phyloP scores from a whole-genome alignment of 92 coral and sea anemone species.

The Ricordea florida region DNA sequence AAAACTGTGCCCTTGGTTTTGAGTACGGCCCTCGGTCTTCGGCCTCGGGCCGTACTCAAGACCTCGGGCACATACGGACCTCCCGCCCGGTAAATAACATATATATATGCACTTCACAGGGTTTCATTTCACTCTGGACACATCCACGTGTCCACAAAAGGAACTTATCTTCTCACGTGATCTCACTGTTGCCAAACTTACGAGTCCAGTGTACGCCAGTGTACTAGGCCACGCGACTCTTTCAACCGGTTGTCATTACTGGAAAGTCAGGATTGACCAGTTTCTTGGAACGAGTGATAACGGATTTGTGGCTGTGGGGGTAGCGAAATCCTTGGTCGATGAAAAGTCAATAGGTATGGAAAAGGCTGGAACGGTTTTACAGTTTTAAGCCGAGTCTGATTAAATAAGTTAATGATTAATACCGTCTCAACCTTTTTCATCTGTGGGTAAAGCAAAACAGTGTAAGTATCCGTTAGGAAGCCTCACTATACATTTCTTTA shows the following conservation, averaged over 20 bases:
- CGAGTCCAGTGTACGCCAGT: constrained; percentile 55
- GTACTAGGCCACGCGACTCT: constrained; percentile 69
- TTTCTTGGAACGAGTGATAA: constrained; percentile 61
- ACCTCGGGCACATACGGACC: too few relatives aligned
- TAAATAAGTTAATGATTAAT: too few relatives aligned
- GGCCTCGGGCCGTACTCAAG: too few relatives aligned
- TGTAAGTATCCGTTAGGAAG: too few relatives aligned
- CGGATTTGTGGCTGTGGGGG: constrained; percentile 80
- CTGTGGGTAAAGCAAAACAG: too few relatives aligned
- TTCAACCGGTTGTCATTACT: constrained; percentile 80
- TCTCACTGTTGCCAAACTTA: constrained; percentile 65
- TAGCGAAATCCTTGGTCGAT: constrained; percentile 43
- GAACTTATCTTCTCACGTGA: constrained; percentile 91
- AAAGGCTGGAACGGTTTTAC: too few relatives aligned
- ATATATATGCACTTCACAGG: constrained; percentile 25
- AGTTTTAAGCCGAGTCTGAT: too few relatives aligned
- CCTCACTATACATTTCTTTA: too few relatives aligned
- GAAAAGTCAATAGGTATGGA: constrained; percentile 48
- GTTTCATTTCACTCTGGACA: constrained; percentile 76
- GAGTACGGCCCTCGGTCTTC: too few relatives aligned
- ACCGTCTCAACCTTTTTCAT: too few relatives aligned
- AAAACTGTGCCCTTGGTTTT: too few relatives aligned
- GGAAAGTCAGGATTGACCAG: constrained; percentile 85
- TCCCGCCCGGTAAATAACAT: background rate
- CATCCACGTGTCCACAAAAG: constrained; percentile 72